Base-by-base conservation (phyloP, 2,888 invertebrate genomes). In the Carabus problematicus region DNA sequence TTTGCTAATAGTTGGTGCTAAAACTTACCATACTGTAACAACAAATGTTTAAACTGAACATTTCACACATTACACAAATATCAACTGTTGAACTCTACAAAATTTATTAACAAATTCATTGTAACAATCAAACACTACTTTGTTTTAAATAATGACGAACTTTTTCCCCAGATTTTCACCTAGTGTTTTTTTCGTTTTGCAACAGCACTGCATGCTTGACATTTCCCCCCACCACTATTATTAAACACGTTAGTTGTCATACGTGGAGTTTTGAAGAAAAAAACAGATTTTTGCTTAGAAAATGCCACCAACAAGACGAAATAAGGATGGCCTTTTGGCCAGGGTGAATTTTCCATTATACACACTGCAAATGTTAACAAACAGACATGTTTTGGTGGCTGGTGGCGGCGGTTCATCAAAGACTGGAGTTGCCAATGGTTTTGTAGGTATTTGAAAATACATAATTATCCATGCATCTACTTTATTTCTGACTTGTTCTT, bases 401-500 rank as follows among this genome's bases (percentile, higher is more conserved):
- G 99, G 98, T 64, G 98, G 98, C 64, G 99, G 98, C 71, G 98
- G 99, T 69, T 92, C 95, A 43, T 92, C 97, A 12, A 97, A 97
- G 82, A 98, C 98, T 55, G 99, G 99, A 64, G 94, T 99, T 67
- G 92, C 93, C 43, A 99, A 99, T 87, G 95, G 96, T 81, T 95
- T 99, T 84, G 97, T 95, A 85, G 91, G 94, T 89, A 71, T 71
- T 71, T 64, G 64, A 56, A 59, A 58, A 43, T 69, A 43, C 54
- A 8, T 47, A 11, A n/a, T 39, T 11, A 55, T 61, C 18, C 45
- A 45, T 45, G 14, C 45, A 45, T 12, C 45, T 12, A 3, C 11
- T 45, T 45, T 45, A 45, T 45, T 45, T 45, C 14, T 12, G 14
- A 14, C 1, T 45, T 4, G 14, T 11, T 6, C 45, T 18, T 58